Conservation (phyloP, 2,113 vertebrate genomes). For the Thymallus thymallus region DNA sequence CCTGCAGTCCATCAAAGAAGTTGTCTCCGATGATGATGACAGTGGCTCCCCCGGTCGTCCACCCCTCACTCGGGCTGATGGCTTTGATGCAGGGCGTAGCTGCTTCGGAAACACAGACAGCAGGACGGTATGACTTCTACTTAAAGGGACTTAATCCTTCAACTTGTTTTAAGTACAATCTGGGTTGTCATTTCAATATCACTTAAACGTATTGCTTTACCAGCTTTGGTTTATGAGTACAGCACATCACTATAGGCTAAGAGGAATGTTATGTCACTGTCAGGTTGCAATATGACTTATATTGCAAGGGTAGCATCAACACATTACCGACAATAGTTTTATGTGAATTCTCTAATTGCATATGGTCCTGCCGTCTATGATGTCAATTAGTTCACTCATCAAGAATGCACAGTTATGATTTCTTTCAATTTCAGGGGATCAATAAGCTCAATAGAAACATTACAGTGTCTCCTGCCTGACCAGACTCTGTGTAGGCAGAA, state of each 20-base stretch:
- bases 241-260: neutral
- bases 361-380: too few species aligned
- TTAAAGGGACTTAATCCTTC: neutral
- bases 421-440: constrained; percentile 12
- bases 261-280: too few species aligned
- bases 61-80: constrained; percentile 94
- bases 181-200: neutral
- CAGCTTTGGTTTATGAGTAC: neutral
- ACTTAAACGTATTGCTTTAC: neutral
- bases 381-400: too few species aligned
- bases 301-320: too few species aligned
- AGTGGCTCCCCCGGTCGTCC: constrained; percentile 92
- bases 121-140: constrained; percentile 13
- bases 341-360: too few species aligned
- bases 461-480: constrained; percentile 51
- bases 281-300: too few species aligned
- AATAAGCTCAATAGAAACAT: constrained; percentile 46
- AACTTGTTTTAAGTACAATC: neutral
- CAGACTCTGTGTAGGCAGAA: constrained; percentile 35
- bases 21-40: constrained; percentile 97
- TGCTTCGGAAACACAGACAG: constrained; percentile 75
- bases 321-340: too few species aligned
- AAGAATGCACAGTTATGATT: neutral
- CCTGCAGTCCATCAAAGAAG: constrained; percentile 94
- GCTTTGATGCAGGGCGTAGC: constrained; percentile 96